Percentiles rank a stretch among this genome's conserved stretches.
Conservation (phyloP, 92 coral and sea anemone species). For the Plumapathes pennacea region DNA sequence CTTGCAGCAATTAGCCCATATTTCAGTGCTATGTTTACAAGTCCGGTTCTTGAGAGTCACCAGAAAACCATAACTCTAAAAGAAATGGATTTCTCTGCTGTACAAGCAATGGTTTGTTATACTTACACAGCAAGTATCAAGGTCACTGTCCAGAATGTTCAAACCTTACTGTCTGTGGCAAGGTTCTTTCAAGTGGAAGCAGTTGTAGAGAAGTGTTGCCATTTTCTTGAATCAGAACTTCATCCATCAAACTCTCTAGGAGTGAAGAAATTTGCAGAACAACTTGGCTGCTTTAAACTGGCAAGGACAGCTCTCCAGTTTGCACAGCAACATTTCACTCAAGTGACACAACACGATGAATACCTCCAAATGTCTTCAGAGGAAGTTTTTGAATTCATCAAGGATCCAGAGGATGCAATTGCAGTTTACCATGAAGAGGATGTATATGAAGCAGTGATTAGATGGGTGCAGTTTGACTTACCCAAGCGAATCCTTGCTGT, state of each 20-base stretch:
- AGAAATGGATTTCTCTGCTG: conserved; percentile 69
- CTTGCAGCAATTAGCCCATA: conserved; percentile 91
- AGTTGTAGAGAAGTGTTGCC: conserved; percentile 80
- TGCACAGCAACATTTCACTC: conserved; percentile 74
- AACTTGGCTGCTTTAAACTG: conserved; percentile 67
- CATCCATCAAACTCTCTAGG: conserved; percentile 95
- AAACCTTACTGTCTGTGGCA: conserved; percentile 78
- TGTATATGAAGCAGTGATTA: conserved; percentile 87
- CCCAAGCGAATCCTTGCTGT: conserved; percentile 70
- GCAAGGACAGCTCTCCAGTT: conserved; percentile 77
- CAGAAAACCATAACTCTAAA: conserved; percentile 64
- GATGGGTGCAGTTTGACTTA: conserved; percentile 70
- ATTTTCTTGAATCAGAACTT: conserved; percentile 73
- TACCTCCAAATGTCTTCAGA: conserved; percentile 68
- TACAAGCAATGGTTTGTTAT: conserved; percentile 66
- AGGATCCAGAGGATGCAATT: conserved; percentile 61
- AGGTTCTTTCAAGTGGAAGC: conserved; percentile 72
- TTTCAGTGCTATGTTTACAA: conserved; percentile 93
- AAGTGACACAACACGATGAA: conserved; percentile 80
- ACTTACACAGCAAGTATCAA: conserved; percentile 80
- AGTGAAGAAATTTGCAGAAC: conserved; percentile 78
- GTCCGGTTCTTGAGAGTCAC: conserved; percentile 76
- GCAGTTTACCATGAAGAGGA: conserved; percentile 89
- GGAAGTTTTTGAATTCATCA: conserved; percentile 65
- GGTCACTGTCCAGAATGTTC: conserved; percentile 78